A percentile compares a stretch with the other conserved stretches of the same genome.
These are phyloP conservation scores for Chrysolina americana DNA, from an alignment of 2,888 invertebrate genomes.

Conservation along the genomic window DNA sequence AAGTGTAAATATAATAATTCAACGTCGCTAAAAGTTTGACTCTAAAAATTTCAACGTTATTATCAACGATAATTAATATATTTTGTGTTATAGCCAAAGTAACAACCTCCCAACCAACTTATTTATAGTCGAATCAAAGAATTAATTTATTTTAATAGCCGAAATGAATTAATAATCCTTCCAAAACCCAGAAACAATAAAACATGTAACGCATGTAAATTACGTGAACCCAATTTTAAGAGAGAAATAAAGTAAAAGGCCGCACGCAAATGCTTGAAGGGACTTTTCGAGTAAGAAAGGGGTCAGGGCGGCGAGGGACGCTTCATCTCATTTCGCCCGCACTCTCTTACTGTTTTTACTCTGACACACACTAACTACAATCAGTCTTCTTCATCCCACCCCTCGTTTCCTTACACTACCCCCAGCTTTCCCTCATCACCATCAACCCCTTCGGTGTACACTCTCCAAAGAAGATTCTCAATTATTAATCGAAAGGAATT, in stretches of 20 bases:
- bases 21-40: too few relatives aligned
- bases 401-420: constrained; percentile 49
- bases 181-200: constrained; percentile 33
- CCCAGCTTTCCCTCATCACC: constrained; percentile 62
- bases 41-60: too few relatives aligned
- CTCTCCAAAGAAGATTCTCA: constrained; percentile 68
- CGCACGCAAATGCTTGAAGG: constrained; percentile 57
- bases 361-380: constrained; percentile 69
- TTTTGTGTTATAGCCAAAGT: neutral
- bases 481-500: constrained; percentile 69
- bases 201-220: constrained; percentile 54
- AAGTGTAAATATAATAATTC: too few relatives aligned
- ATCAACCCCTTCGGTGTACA: constrained; percentile 67
- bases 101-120: neutral
- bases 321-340: constrained; percentile 79
- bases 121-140: constrained; percentile 4
- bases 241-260: constrained; percentile 57
- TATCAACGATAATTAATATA: neutral
- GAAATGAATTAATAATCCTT: constrained; percentile 27
- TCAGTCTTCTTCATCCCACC: constrained; percentile 66
- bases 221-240: constrained; percentile 57
- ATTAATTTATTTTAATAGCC: constrained; percentile 31
- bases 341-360: constrained; percentile 73
- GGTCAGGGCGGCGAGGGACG: constrained; percentile 66
- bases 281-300: constrained; percentile 31